These are phyloP conservation scores for Ophonus ardosiacus DNA, from an alignment of 2,888 invertebrate species.

Conservation along the genomic window DNA sequence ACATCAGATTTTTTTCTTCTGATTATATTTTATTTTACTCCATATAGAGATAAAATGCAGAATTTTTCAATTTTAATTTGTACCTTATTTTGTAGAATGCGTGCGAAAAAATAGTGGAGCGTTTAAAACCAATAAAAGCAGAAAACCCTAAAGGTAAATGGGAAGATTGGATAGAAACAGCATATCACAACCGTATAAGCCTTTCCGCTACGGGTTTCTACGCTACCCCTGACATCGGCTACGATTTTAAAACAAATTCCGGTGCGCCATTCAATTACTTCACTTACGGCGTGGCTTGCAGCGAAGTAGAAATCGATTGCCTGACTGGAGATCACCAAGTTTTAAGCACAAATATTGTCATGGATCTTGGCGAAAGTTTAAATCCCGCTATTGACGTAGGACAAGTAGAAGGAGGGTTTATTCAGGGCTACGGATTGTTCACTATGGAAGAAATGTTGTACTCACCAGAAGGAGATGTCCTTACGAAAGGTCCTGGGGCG, in stretches of 20 bases:
- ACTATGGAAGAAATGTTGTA: slow-evolving; percentile 93
- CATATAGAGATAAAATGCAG: slow-evolving; percentile 78
- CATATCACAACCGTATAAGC: slow-evolving; percentile 87
- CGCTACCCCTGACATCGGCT: slow-evolving; percentile 85
- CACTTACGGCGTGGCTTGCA: slow-evolving; percentile 90
- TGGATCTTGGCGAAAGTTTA: slow-evolving; percentile 96
- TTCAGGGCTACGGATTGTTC: slow-evolving; percentile 96
- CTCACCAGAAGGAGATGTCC: slow-evolving; percentile 88
- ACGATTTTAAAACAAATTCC: slow-evolving; percentile 83
- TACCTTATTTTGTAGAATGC: slow-evolving; percentile 79
- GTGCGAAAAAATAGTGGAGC: slow-evolving; percentile 84
- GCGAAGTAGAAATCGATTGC: slow-evolving; percentile 95
- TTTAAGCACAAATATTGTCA: slow-evolving; percentile 93
- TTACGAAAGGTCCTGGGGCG: slow-evolving; percentile 93
- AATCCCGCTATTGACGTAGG: slow-evolving; percentile 98
- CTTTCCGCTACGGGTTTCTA: slow-evolving; percentile 92
- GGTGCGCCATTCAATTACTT: slow-evolving; percentile 90
- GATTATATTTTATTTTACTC: too few relatives aligned
- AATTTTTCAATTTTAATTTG: slow-evolving; percentile 29
- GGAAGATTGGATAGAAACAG: slow-evolving; percentile 89
- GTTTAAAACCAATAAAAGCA: slow-evolving; percentile 86
- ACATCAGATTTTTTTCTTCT: too few relatives aligned
- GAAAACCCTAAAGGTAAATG: slow-evolving; percentile 88
- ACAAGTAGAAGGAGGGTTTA: slow-evolving; percentile 96
- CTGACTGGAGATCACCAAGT: slow-evolving; percentile 94